phyloP scores from a whole-genome alignment of 2,888 invertebrate species.

The Chelonus formosanus region DNA sequence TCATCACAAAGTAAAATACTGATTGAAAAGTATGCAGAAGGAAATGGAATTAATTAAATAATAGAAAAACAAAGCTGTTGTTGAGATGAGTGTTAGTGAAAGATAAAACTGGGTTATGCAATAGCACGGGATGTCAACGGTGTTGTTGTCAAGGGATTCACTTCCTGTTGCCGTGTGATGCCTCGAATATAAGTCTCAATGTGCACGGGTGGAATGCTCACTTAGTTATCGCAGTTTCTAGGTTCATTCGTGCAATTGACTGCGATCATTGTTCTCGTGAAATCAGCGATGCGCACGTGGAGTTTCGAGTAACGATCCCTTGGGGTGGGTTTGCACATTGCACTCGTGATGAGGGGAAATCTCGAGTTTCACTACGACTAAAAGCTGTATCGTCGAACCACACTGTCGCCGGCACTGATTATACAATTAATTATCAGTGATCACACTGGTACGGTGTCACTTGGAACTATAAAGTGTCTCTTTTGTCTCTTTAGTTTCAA shows the following conservation, averaged over 20 bases:
- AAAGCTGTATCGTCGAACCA: conserved; percentile 19
- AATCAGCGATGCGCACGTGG: conserved; percentile 14
- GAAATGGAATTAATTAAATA: not conserved
- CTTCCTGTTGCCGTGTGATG: conserved; percentile 40
- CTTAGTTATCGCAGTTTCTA: not conserved
- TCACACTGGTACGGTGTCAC: conserved; percentile 38
- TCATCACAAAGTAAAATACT: not conserved
- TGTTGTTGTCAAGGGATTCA: conserved; percentile 19
- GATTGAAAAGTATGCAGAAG: not conserved
- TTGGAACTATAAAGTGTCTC: conserved; percentile 22
- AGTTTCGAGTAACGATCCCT: conserved; percentile 14
- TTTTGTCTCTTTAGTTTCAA: not conserved
- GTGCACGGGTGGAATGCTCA: conserved; percentile 13
- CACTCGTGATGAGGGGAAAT: conserved; percentile 20
- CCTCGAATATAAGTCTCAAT: conserved; percentile 3
- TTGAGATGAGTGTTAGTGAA: not conserved
- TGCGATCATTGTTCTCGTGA: conserved; percentile 35
- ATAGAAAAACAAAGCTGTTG: not conserved
- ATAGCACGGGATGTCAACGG: conserved; percentile 12
- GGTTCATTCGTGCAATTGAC: conserved; percentile 26
- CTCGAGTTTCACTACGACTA: conserved; percentile 31
- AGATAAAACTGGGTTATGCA: conserved; percentile 19
- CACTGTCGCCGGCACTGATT: conserved; percentile 31
- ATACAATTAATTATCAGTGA: conserved; percentile 33
- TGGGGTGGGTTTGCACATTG: not conserved